Conservation (phyloP, 2,797 vertebrate genomes). For the Meriones psammophilus region DNA sequence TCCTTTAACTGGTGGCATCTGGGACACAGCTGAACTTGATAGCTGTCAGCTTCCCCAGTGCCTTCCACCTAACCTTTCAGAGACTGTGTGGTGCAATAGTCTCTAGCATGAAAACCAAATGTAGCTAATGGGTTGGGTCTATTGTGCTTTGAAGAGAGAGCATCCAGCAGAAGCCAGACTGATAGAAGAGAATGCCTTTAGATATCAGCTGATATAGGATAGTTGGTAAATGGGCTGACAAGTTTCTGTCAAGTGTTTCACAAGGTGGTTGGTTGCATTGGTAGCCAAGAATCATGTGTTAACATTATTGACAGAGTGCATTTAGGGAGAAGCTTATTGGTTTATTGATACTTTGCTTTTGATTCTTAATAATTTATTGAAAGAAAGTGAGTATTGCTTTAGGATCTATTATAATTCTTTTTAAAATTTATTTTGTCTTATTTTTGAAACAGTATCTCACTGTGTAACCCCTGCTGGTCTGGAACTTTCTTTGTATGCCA, state of each 20-base stretch:
- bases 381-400: slow-evolving; percentile 45
- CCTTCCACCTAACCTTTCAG: neutral
- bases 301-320: slow-evolving; percentile 33
- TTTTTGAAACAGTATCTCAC: neutral
- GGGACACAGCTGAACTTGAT: neutral
- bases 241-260: slow-evolving; percentile 42
- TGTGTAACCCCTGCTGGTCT: neutral
- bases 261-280: neutral
- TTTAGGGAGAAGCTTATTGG: slow-evolving; percentile 4
- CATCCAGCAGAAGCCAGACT: neutral
- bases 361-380: slow-evolving; percentile 21
- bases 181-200: slow-evolving; percentile 20
- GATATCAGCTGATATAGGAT: slow-evolving; percentile 26
- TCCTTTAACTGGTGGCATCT: neutral
- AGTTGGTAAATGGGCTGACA: slow-evolving; percentile 21
- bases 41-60: neutral
- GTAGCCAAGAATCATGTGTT: slow-evolving; percentile 1
- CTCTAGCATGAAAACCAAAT: neutral
- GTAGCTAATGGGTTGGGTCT: neutral
- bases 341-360: slow-evolving; percentile 57
- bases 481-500: neutral
- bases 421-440: slow-evolving; percentile 18
- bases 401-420: neutral
- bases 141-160: slow-evolving; percentile 46
- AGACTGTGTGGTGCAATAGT: neutral